Conservation (phyloP, 2,888 invertebrate species). For the Drosophila macrospina region DNA sequence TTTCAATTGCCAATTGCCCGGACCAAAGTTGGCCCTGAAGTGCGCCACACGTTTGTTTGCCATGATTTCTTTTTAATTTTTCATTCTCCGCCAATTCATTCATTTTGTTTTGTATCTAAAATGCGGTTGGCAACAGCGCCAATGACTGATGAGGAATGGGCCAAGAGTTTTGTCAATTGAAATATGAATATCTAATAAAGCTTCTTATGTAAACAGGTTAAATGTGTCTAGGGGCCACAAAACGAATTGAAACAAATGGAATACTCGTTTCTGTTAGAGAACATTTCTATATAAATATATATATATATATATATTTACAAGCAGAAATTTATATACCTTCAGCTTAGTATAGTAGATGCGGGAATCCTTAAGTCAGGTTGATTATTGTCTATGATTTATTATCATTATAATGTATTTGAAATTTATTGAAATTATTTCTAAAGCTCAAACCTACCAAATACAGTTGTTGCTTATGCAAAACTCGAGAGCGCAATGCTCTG, state of each 20-base stretch:
- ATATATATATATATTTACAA: too few relatives aligned
- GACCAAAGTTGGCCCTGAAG: slow-evolving; percentile 36
- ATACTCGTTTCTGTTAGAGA: too few relatives aligned
- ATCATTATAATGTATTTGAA: too few relatives aligned
- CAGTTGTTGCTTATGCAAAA: background rate
- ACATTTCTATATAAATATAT: too few relatives aligned
- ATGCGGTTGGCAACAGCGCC: slow-evolving; percentile 37
- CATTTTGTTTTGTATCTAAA: slow-evolving; percentile 19
- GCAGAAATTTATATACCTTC: too few relatives aligned
- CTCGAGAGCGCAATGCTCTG: background rate
- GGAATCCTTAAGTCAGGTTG: too few relatives aligned
- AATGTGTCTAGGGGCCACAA: slow-evolving; percentile 28
- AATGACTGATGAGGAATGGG: slow-evolving; percentile 36
- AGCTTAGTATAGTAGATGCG: too few relatives aligned
- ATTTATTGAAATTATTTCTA: too few relatives aligned
- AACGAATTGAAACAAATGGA: slow-evolving; percentile 5
- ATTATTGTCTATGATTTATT: too few relatives aligned
- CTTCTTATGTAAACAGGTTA: slow-evolving; percentile 60
- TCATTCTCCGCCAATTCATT: background rate
- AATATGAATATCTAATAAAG: slow-evolving; percentile 51
- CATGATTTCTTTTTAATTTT: slow-evolving; percentile 48
- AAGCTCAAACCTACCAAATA: too few relatives aligned
- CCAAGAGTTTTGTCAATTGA: slow-evolving; percentile 31
- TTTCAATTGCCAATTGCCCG: slow-evolving; percentile 64
- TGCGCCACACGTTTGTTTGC: slow-evolving; percentile 66